Evolutionary conservation across 2,888 invertebrate species (phyloP), one percentile per base, ranked within the genome.

Genomic region (Eustalomyia histrio): DNA sequence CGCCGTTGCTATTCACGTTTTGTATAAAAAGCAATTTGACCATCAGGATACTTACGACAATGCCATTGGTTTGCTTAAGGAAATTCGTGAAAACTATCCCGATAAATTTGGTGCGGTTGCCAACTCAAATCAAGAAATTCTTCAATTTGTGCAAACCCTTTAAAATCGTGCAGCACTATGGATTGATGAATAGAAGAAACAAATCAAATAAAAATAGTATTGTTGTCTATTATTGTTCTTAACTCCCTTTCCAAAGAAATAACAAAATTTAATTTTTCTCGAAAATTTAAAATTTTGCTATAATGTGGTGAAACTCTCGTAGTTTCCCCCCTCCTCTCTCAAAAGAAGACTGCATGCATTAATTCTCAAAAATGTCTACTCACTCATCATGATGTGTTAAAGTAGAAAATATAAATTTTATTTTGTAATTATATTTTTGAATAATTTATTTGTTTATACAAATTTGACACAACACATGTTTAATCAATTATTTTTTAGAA

Each of bases 11-110:
- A 90, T 93, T 24, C 91, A 92, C 71, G 91, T 93, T 35, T 89
- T 93, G 53, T 92, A 92, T 84, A 92, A 93, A 78, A 92, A 93
- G 17, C 92, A 93, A 86, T 91, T 91, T 64, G 89, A 90, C 39
- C 86, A 88, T 43, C 80, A 85, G 1, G 86, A 87, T 29, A 85
- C 85, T 17, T 86, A 78, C 60, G 84, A 85, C 6, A 85, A 83
- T 58, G 89, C 93, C 3, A 84, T 91, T n/a, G 91, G 92, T 57
- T 92, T 94, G 71, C 86, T 94, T 58, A 92, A 92, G 86, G 91
- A 91, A 35, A 90, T 92, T 14, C 92, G 92, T 76, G 90, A 91
- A 78, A 92, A 93, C 85, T 94, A 94, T 85, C 89, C 92, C 0
- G 92, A 92, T 43, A 92, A 93, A 83, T 93, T 93, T 86, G 91